Evolutionary conservation across 2,797 vertebrate species (phyloP).

Genomic region (Spinus olivaceus): DNA sequence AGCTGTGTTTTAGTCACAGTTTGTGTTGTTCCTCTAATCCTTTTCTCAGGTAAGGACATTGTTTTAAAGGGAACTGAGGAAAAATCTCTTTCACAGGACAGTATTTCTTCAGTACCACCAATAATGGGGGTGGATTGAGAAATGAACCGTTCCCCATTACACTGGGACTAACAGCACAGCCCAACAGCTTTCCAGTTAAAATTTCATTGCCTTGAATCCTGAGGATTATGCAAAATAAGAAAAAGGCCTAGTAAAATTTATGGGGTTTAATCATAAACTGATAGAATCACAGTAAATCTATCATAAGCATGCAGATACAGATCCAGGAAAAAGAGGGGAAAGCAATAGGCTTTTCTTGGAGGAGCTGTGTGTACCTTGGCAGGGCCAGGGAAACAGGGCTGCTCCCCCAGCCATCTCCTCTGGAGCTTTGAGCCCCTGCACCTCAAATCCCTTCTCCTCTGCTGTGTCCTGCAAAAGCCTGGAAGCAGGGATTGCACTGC

Average conservation of each 20-base stretch:
- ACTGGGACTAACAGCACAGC: not conserved
- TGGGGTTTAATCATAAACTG: slow-evolving; percentile 55
- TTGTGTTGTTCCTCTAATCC: not conserved
- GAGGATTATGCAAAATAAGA: slow-evolving; percentile 42
- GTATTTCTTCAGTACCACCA: slow-evolving; percentile 24
- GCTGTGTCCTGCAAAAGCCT: not conserved
- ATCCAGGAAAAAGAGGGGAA: not conserved
- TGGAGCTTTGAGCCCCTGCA: rapidly evolving
- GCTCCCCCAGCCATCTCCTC: not conserved
- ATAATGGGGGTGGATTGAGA: not conserved
- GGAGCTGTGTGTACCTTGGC: not conserved
- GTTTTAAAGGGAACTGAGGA: slow-evolving; percentile 24
- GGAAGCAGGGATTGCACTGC: not conserved
- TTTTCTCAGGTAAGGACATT: not conserved
- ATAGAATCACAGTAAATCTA: slow-evolving; percentile 45
- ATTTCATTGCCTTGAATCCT: slow-evolving; percentile 48
- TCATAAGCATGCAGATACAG: not conserved
- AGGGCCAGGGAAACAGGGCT: not conserved
- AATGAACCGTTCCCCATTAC: not conserved
- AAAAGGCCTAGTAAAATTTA: slow-evolving; percentile 52
- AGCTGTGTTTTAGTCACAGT: not conserved
- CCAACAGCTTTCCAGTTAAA: slow-evolving; percentile 9
- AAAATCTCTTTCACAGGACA: slow-evolving; percentile 9
- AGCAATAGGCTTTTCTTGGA: not conserved
- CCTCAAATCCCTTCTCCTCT: not conserved